Percentiles rank a stretch among this genome's conserved stretches.
phyloP scores from a whole-genome alignment of 2,113 vertebrate species.

The Malurus alboscapulatus region DNA sequence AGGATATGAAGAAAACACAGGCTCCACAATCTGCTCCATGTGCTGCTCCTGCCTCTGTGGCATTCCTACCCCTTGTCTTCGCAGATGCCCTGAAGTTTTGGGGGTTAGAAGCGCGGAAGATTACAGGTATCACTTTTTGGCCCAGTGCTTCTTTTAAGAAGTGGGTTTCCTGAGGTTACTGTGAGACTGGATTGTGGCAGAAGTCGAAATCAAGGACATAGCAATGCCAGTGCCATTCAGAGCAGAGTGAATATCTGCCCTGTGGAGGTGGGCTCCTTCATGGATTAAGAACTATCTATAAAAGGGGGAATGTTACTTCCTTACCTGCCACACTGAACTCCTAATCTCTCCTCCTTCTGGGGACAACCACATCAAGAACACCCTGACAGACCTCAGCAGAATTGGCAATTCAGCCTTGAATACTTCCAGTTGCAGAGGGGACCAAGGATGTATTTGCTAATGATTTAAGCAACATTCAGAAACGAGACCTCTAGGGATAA shows the following conservation, averaged over 20 bases:
- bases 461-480: neutral
- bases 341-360: neutral
- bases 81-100: neutral
- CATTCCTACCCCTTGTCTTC: neutral
- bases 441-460: neutral
- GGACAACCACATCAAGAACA: neutral
- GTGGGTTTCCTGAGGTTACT: neutral
- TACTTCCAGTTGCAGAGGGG: neutral
- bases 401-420: neutral
- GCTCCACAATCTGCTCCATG: neutral
- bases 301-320: neutral
- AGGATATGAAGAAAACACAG: neutral
- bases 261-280: neutral
- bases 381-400: neutral
- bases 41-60: neutral
- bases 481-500: neutral
- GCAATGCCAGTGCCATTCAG: neutral
- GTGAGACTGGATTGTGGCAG: neutral
- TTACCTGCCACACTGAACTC: neutral
- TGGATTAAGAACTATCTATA: fast-evolving
- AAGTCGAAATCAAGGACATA: neutral
- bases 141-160: neutral
- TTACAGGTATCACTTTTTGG: neutral
- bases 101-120: neutral
- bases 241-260: neutral